Evolutionary conservation across 2,888 invertebrate genomes (phyloP).

Genomic region (Blastobasis adustella): DNA sequence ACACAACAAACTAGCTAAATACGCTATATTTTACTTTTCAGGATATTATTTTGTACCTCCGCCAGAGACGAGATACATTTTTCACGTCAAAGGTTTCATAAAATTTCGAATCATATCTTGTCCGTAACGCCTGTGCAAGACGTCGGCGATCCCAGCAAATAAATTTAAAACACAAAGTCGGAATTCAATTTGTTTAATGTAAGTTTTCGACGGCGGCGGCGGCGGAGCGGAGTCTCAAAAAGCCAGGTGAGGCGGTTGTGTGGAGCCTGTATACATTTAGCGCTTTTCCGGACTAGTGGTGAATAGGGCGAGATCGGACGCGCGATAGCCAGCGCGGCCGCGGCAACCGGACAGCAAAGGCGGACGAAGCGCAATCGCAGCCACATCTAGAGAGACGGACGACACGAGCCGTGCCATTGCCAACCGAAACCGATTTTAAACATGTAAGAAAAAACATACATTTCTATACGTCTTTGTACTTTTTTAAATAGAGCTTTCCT

Average conservation of each 20-base stretch:
- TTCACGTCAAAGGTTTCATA: background rate
- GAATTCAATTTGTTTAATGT: slow-evolving; percentile 66
- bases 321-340: slow-evolving; percentile 45
- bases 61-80: background rate
- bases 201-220: slow-evolving; percentile 48
- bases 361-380: slow-evolving; percentile 31
- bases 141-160: slow-evolving; percentile 24
- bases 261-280: slow-evolving; percentile 58
- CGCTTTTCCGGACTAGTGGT: slow-evolving; percentile 51
- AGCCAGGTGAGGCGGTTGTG: slow-evolving; percentile 49
- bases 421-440: no score
- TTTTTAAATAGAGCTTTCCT: no score
- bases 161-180: slow-evolving; percentile 42
- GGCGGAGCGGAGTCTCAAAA: slow-evolving; percentile 39
- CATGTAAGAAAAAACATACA: no score
- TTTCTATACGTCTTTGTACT: no score
- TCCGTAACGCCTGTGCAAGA: slow-evolving; percentile 9
- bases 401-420: no score
- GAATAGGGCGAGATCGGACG: slow-evolving; percentile 65
- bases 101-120: slow-evolving; percentile 3
- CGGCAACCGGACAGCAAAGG: slow-evolving; percentile 29
- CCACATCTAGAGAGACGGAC: slow-evolving; percentile 20
- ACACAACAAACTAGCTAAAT: no score
- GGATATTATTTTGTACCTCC: background rate
- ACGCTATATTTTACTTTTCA: no score